Evolutionary conservation across 2,113 vertebrate genomes (phyloP).

Genomic region (Lagopus leucura): DNA sequence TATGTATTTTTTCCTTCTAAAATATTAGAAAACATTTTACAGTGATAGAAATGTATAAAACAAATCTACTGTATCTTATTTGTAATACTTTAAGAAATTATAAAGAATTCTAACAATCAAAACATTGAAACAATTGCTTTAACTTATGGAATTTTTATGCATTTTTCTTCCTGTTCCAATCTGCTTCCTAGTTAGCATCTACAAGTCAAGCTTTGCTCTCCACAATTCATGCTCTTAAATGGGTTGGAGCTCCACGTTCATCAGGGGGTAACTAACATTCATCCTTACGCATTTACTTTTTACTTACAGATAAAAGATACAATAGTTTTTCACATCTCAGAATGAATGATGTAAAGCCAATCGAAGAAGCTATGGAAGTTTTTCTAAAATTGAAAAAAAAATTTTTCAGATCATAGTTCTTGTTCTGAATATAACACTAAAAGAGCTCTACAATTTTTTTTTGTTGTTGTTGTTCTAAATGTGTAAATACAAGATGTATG

Average conservation of each 20-base stretch:
- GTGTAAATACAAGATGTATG: not conserved
- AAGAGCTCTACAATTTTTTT: not conserved
- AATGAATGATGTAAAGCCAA: slow-evolving; percentile 27
- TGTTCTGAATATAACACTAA: not conserved
- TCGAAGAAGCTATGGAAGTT: slow-evolving; percentile 7
- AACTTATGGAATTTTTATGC: not conserved
- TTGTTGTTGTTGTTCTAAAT: not conserved
- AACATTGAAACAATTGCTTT: not conserved
- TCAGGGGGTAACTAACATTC: slow-evolving; percentile 18
- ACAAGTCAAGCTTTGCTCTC: slow-evolving; percentile 7
- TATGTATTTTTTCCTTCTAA: not conserved
- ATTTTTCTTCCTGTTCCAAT: not conserved
- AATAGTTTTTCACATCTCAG: slow-evolving; percentile 15
- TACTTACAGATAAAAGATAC: slow-evolving; percentile 42
- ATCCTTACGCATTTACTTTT: slow-evolving; percentile 26
- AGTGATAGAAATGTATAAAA: not conserved
- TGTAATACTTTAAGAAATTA: not conserved
- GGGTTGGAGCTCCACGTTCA: slow-evolving; percentile 22
- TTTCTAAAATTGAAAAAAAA: slow-evolving; percentile 5
- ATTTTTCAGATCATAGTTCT: not conserved
- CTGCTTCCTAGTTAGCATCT: not conserved
- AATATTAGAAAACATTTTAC: not conserved
- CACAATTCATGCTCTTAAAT: slow-evolving; percentile 39
- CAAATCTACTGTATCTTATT: not conserved
- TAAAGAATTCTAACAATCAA: not conserved